phyloP scores from a whole-genome alignment of 2,888 invertebrate species.

The Zootermopsis nevadensis region DNA sequence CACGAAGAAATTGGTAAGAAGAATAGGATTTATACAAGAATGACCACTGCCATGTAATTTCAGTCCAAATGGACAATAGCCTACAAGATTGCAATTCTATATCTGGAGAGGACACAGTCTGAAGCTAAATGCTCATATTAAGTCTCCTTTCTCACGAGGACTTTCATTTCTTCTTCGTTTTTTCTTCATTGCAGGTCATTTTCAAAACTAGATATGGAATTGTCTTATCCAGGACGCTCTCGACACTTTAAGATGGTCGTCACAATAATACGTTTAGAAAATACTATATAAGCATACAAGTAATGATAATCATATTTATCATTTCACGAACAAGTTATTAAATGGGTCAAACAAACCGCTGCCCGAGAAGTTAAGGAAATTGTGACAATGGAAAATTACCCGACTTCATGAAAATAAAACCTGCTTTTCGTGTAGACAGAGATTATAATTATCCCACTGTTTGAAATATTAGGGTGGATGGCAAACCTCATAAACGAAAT shows the following conservation, averaged over 20 bases:
- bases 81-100: constrained; percentile 19
- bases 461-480: neutral
- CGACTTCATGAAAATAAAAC: neutral
- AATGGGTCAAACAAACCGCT: constrained; percentile 1
- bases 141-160: constrained; percentile 8
- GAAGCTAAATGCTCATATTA: constrained; percentile 26
- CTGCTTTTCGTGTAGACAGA: neutral
- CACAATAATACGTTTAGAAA: constrained; percentile 1
- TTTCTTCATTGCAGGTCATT: neutral
- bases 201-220: constrained; percentile 14
- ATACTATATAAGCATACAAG: neutral
- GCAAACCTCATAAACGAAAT: too few species aligned
- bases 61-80: constrained; percentile 18
- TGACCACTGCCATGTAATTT: constrained; percentile 23
- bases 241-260: neutral
- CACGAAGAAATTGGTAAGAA: constrained; percentile 7
- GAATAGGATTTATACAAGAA: neutral
- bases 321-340: neutral
- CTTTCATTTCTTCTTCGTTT: constrained; percentile 21
- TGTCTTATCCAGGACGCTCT: neutral
- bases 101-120: constrained; percentile 16
- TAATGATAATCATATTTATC: neutral
- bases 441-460: constrained; percentile 13
- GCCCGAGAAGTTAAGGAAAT: neutral
- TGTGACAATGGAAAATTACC: neutral